Evolutionary conservation across 92 coral and sea anemone genomes (phyloP).

Genomic region (Anthopleura xanthogrammica): DNA sequence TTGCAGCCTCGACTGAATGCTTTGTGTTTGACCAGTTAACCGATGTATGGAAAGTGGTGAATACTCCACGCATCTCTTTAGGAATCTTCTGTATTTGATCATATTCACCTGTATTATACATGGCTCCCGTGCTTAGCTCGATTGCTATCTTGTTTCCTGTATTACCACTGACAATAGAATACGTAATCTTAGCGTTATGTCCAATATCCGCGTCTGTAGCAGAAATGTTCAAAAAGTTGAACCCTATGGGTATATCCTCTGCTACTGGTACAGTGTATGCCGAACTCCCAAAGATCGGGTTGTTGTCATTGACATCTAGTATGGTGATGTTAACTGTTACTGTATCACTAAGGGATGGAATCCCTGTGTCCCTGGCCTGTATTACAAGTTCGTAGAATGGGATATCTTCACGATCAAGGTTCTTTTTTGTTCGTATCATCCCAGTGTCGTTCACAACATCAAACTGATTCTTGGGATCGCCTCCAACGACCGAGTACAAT

Average conservation of each 20-base stretch:
- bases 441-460: conserved; percentile 35
- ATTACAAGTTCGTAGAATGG: conserved; percentile 37
- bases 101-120: conserved; percentile 48
- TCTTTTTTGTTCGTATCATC: conserved; percentile 49
- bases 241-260: conserved; percentile 43
- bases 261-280: conserved; percentile 42
- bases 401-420: conserved; percentile 60
- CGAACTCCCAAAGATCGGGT: conserved; percentile 41
- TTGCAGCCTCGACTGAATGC: too few species aligned
- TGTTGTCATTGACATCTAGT: conserved; percentile 56
- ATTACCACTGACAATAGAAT: conserved; percentile 57
- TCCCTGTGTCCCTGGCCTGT: conserved; percentile 56
- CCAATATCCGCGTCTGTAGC: conserved; percentile 56
- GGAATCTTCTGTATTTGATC: background rate
- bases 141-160: conserved; percentile 51
- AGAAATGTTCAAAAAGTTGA: conserved; percentile 39
- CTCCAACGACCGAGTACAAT: conserved; percentile 48
- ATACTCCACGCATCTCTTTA: background rate
- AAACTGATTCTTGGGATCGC: conserved; percentile 51
- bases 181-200: conserved; percentile 46
- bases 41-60: too few species aligned
- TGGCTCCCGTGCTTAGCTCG: conserved; percentile 31
- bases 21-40: too few species aligned
- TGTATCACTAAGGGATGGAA: conserved; percentile 54
- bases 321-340: conserved; percentile 55